Evolutionary conservation across 35 echinoderm and acorn worm species (phyloP), one percentile per base, ranked within the genome.

Genomic region (Heliocidaris erythrogramma): DNA sequence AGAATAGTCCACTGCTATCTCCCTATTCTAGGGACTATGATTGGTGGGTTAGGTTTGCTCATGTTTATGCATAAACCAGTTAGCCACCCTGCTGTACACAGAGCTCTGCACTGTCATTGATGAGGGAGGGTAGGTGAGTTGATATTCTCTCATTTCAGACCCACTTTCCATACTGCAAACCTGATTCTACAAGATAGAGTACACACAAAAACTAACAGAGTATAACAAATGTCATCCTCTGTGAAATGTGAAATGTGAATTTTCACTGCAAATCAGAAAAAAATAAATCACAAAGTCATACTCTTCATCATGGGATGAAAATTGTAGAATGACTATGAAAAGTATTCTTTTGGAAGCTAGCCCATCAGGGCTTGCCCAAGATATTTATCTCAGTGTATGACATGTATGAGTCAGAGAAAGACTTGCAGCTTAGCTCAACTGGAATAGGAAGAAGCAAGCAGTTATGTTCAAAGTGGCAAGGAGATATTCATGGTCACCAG

Each of bases 11-110:
- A 92, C 50, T 30, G 7, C 91, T 52, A 59, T n/a, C 49, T 49
- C 13, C 35, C 31, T 48, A 52, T 30, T 52, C 32, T 52, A 48
- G 50, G 49, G 31, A 11, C 49, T 92, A 48, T 92, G 48, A 92
- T 92, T 92, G 91, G 91, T 48, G 11, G 50, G 50, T 13, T 92
- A 16, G 91, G 18, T 27, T 69, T 92, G 48, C n/a, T 52, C 48
- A 92, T 92, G 91, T 92, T 59, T 92, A 92, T 92, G 14, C 91
- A 92, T 92, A 59, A 52, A 27, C 16, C 47, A 89, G 87, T 89
- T 47, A 48, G 87, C 87, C 87, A 89, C 7, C 31, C 5, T 42
- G 31, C 87, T 47, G 87, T 89, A 16, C 47, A 48, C 47, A 89
- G 47, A 31, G 31, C 10, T 48, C 4, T 42, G 12, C 86, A 47